Base-by-base conservation (phyloP, 1,140 invertebrate species). In the Drosophila serrata region DNA sequence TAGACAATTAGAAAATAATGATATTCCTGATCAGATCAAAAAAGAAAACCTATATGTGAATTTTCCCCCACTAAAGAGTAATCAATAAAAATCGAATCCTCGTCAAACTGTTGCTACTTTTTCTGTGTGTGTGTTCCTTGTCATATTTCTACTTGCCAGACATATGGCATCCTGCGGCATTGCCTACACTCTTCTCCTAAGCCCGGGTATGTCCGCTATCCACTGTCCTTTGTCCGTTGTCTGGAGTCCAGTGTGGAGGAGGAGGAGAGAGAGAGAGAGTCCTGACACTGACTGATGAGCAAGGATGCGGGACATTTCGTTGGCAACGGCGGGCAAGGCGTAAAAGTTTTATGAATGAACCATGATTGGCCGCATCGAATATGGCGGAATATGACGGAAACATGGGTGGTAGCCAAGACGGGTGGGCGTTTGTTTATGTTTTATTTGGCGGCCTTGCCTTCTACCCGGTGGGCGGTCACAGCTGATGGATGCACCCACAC, bases 341-440 rank as follows among this genome's bases (percentile, higher is more conserved):
- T 74, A 77, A 57, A 67, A 79, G 39, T 88, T 82, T 87, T 88
- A 87, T 87, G 84, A 87, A 87, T 88, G 84, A 80, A 88, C 63
- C 19, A 31, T 75, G 70, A 87, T 87, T 65, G 79, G 42, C 57
- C 45, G 49, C 77, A 77, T 68, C 65, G 79, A 79, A 51, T 17
- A 22, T 24, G 45, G 45, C 35, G 60, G 24, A 39, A 68, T 39
- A 43, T 11, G 62, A 27, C 33, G 29, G 22, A 22, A 15, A 72
- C 4, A 29, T 46, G 43, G 37, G 33, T 6, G 15, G 61, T 60
- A 27, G 69, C 33, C 40, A 70, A 39, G 64, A 60, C 61, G 82
- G 68, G 76, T n/a, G 82, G 82, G 82, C 84, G 82, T 88, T 82
- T 87, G 82, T 88, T 87, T 88, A 87, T 87, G 72, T 87, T 73